Evolutionary conservation across 2,888 invertebrate genomes (phyloP), one percentile per base, ranked within the genome.

Genomic region (Nomada flava): DNA sequence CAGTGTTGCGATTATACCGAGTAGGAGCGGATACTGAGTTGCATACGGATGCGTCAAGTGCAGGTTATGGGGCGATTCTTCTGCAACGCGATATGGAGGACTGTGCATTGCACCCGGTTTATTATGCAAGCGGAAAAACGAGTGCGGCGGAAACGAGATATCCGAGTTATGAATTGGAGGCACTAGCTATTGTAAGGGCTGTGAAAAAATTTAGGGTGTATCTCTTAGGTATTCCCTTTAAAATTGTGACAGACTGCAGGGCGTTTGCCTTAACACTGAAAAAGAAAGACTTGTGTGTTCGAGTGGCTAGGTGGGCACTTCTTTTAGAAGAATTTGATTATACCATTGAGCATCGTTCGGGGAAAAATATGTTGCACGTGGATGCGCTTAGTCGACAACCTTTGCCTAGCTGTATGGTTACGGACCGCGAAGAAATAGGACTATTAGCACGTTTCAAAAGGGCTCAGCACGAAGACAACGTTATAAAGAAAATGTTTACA

Each of bases 31-130:
- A 20, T 55, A 20, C 55, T 20, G 55, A 20, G 20, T n/a, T 23
- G 55, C 55, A 55, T 55, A 55, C 55, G 55, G 55, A 55, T 11
- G 55, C 55, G 20, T 55, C 55, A n/a, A 55, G 55, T 55, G 55
- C 55, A 29, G 55, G 20, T 55, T 55, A 55, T 11, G 20, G 55
- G 20, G 55, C 55, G n/a, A 55, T 55, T 20, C 55, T 55, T n/a
- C 20, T 55, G 20, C 55, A 55, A n/a, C 55, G 55, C n/a, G 20
- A 55, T 55, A 20, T 20, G 3, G 20, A 55, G n/a, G 55, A 55
- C 20, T 11, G 20, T 20, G 55, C 55, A 20, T 55, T 55, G n/a
- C 55, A 55, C 20, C 20, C 55, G 10, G n/a, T 55, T 4, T 55
- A 55, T n/a, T 55, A n/a, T 55, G 55, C 55, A 11, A 55, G 20